Percentiles rank a stretch among this genome's conserved stretches.
Conservation (phyloP, 2,113 vertebrate genomes). For the Pseudopodoces humilis region DNA sequence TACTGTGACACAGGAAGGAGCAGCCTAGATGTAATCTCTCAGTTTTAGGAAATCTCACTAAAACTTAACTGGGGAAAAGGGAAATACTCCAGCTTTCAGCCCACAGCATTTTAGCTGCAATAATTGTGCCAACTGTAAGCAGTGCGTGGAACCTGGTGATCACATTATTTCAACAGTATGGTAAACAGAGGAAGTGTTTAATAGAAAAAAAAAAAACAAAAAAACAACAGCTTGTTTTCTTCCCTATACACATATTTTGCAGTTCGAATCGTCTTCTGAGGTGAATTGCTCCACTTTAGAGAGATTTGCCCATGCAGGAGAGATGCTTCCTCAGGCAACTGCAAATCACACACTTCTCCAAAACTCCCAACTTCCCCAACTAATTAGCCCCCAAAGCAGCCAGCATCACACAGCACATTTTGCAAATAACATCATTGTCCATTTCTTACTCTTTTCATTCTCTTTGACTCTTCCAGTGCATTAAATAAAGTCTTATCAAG, state of each 20-base stretch:
- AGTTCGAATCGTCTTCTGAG: not conserved
- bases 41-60: not conserved
- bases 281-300: not conserved
- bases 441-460: not conserved
- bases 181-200: not conserved
- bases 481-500: not conserved
- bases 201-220: not conserved
- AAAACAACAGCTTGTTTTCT: not conserved
- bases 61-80: not conserved
- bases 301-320: not conserved
- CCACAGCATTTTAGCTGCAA: not conserved
- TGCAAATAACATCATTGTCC: not conserved
- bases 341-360: not conserved
- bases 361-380: not conserved
- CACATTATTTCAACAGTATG: not conserved
- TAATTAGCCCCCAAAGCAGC: not conserved
- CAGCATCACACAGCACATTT: not conserved
- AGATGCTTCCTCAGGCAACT: not conserved
- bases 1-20: not conserved
- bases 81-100: not conserved
- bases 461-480: not conserved
- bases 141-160: not conserved
- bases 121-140: not conserved
- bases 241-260: accelerated
- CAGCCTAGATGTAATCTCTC: not conserved